Percentiles rank a stretch among this genome's conserved stretches.
phyloP scores from a whole-genome alignment of 2,888 invertebrate species.

The Cheilosia soror region DNA sequence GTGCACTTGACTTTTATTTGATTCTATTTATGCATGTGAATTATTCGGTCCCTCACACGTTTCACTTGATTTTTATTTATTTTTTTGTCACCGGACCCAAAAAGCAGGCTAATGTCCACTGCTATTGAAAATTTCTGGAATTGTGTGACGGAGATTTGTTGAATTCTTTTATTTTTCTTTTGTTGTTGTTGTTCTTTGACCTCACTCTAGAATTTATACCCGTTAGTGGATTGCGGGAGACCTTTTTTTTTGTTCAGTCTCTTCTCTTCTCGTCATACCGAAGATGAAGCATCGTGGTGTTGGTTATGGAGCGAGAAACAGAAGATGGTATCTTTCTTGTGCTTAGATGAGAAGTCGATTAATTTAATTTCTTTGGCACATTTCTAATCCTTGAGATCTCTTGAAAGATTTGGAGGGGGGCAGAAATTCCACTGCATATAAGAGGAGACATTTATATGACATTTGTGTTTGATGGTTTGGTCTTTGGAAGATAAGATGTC shows the following conservation, averaged over 20 bases:
- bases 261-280: conserved; percentile 7
- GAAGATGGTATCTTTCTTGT: conserved; percentile 50
- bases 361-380: conserved; percentile 70
- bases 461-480: conserved; percentile 38
- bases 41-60: conserved; percentile 36
- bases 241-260: conserved; percentile 37
- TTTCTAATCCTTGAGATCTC: conserved; percentile 35
- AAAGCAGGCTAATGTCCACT: conserved; percentile 11
- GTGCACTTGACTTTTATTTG: conserved; percentile 70
- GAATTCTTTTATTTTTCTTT: conserved; percentile 12
- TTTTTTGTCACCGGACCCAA: background rate
- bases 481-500: conserved; percentile 30
- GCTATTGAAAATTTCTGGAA: conserved; percentile 66
- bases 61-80: background rate
- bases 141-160: conserved; percentile 34
- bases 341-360: conserved; percentile 65
- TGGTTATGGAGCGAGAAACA: conserved; percentile 1
- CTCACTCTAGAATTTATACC: conserved; percentile 53
- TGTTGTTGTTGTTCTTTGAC: conserved; percentile 26
- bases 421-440: conserved; percentile 25
- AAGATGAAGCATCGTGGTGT: conserved; percentile 4
- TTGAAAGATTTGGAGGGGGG: conserved; percentile 5
- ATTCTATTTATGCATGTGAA: conserved; percentile 45
- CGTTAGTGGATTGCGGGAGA: conserved; percentile 13
- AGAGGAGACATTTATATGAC: conserved; percentile 47